These are phyloP conservation scores for Erebia epiphron DNA, from an alignment of 2,888 invertebrate species.

Conservation along the genomic window DNA sequence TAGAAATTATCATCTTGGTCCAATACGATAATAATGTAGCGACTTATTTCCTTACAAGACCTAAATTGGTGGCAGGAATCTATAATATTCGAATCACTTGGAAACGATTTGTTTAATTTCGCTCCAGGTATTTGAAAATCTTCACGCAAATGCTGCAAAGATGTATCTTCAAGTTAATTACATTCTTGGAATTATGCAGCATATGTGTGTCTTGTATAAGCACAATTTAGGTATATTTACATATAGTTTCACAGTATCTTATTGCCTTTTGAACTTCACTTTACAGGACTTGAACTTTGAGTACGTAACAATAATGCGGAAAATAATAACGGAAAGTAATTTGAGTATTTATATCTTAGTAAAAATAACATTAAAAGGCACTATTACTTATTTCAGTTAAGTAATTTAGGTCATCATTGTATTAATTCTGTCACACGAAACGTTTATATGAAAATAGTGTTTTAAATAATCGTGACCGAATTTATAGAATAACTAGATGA, in stretches of 20 bases:
- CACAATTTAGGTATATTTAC: neutral
- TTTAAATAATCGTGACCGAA: slow-evolving; percentile 71
- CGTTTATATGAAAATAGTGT: slow-evolving; percentile 45
- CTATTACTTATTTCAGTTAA: slow-evolving; percentile 17
- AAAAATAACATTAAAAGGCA: neutral
- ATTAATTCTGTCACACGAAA: slow-evolving; percentile 47
- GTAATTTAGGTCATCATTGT: slow-evolving; percentile 41
- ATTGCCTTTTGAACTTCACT: neutral
- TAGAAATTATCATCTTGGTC: slow-evolving; percentile 73
- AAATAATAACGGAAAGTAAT: neutral
- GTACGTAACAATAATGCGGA: neutral
- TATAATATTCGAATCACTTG: slow-evolving; percentile 56
- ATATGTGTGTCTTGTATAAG: neutral
- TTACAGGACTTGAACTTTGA: neutral
- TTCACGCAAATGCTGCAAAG: slow-evolving; percentile 29
- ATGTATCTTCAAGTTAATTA: slow-evolving; percentile 10
- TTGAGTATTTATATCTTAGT: neutral
- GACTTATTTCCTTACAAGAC: slow-evolving; percentile 43
- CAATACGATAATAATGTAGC: slow-evolving; percentile 46
- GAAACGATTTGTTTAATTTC: slow-evolving; percentile 47
- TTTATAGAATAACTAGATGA: slow-evolving; percentile 71
- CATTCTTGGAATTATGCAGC: slow-evolving; percentile 13
- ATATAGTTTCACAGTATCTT: neutral
- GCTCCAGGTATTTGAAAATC: slow-evolving; percentile 37
- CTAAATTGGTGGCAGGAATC: slow-evolving; percentile 55